Evolutionary conservation across 2,797 vertebrate species (phyloP).

Genomic region (Rhinella marina): DNA sequence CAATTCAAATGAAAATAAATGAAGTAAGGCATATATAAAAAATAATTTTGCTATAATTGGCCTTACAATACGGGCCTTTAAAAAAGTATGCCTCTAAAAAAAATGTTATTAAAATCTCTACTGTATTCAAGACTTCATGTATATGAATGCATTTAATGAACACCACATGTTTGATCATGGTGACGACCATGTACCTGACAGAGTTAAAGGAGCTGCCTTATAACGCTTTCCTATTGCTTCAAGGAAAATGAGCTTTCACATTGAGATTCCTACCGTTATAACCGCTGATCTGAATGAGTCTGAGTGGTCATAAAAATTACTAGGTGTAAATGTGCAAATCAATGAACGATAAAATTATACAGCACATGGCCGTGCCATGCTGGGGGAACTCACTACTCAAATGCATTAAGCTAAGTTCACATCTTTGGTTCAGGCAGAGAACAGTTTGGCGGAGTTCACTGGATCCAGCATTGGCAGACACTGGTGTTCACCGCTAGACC

Average conservation of each 20-base stretch:
- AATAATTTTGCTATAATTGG: not conserved
- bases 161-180: slow-evolving; percentile 7
- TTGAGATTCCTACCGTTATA: not conserved
- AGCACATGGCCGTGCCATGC: too few species aligned
- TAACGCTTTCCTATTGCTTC: not conserved
- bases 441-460: too few species aligned
- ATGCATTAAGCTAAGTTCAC: too few species aligned
- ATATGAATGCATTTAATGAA: slow-evolving; percentile 26
- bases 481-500: too few species aligned
- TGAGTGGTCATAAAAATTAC: too few species aligned
- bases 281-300: not conserved
- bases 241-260: not conserved
- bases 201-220: not conserved
- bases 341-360: too few species aligned
- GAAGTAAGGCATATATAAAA: slow-evolving; percentile 27
- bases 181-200: not conserved
- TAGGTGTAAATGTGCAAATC: too few species aligned
- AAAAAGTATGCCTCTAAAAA: not conserved
- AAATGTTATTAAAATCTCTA: slow-evolving; percentile 8
- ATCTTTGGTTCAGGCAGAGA: too few species aligned
- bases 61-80: not conserved
- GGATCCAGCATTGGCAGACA: too few species aligned
- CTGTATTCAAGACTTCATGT: slow-evolving; percentile 4
- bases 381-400: too few species aligned
- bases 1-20: slow-evolving; percentile 1